These are phyloP conservation scores for Drosophila repleta DNA, from an alignment of 1,140 invertebrate species.

Conservation along the genomic window DNA sequence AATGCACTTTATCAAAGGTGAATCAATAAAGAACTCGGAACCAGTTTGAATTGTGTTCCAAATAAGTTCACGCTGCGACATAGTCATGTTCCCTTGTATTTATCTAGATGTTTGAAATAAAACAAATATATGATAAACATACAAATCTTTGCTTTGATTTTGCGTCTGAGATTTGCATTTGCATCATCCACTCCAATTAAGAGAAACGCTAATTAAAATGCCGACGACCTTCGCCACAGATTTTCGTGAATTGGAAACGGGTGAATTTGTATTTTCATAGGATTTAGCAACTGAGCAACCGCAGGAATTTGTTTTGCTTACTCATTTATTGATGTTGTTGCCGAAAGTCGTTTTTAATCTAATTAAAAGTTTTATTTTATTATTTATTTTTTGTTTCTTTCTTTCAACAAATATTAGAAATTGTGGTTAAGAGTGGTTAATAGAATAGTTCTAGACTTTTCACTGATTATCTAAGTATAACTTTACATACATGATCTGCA, in stretches of 20 bases:
- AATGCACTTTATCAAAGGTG: not conserved
- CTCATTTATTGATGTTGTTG: constrained; percentile 30
- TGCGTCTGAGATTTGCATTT: constrained; percentile 36
- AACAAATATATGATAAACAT: too few relatives aligned
- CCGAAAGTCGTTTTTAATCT: constrained; percentile 4
- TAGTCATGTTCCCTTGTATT: too few relatives aligned
- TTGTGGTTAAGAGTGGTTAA: too few relatives aligned
- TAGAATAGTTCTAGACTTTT: too few relatives aligned
- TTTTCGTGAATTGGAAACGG: constrained; percentile 25
- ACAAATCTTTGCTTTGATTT: constrained; percentile 44
- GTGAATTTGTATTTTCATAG: constrained; percentile 21
- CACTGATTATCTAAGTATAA: too few relatives aligned
- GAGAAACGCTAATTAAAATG: constrained; percentile 38
- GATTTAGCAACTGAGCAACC: constrained; percentile 1
- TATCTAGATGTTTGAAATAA: too few relatives aligned
- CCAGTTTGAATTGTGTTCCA: constrained; percentile 49
- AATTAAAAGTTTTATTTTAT: constrained; percentile 2
- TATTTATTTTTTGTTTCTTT: too few relatives aligned
- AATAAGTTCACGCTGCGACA: too few relatives aligned
- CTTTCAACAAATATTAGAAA: too few relatives aligned
- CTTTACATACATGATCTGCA: too few relatives aligned
- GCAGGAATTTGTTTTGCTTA: constrained; percentile 42
- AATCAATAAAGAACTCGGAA: constrained; percentile 42
- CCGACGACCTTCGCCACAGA: constrained; percentile 57
- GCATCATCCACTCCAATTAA: constrained; percentile 41